Base-by-base conservation (phyloP, 2,797 vertebrate genomes). In the Lates japonicus region DNA sequence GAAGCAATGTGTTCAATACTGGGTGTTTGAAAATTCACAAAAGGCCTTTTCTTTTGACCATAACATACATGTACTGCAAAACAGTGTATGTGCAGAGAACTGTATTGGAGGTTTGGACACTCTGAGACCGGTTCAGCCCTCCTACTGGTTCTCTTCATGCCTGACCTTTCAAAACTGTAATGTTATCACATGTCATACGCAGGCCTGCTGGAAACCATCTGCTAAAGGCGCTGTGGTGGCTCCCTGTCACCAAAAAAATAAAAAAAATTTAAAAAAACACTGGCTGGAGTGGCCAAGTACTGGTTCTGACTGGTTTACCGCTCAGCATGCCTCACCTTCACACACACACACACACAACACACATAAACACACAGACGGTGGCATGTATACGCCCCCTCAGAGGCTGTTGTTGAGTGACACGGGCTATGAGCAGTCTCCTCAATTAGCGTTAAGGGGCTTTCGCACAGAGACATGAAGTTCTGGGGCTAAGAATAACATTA, bases 161-260 rank as follows among this genome's bases (percentile, higher is more conserved):
- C 89, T 95, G 95, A 95, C 95, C 94, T 95, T 94, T 94, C 77
- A 73, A 82, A 92, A 93, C 90, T 90, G 91, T 93, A 95, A 94
- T 88, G 90, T 93, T 94, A 94, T 94, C 93, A 90, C 92, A 91
- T 94, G 93, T 94, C 92, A 92, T 91, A 91, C 65, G 85, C 86
- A 66, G 87, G 90, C 92, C 92, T 93, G 90, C 90, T 95, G 92
- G 93, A 95, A 94, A 94, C 94, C 94, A 95, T 94, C 94, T 95
- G 94, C 87, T 92, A 61, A 76, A 87, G 85, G 91, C 87, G 70
- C 90, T 78, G 82, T 76, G 80, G 90, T 87, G 84, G 83, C 90
- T 87, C 81, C 76, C 69, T 69, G 79, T 86, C 77, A 81, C 62
- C 13, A 35, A 66, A 69, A 79, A 83, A 81, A 60, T 12, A 55